Base-by-base conservation (phyloP, 2,113 vertebrate species). In the Ia io region DNA sequence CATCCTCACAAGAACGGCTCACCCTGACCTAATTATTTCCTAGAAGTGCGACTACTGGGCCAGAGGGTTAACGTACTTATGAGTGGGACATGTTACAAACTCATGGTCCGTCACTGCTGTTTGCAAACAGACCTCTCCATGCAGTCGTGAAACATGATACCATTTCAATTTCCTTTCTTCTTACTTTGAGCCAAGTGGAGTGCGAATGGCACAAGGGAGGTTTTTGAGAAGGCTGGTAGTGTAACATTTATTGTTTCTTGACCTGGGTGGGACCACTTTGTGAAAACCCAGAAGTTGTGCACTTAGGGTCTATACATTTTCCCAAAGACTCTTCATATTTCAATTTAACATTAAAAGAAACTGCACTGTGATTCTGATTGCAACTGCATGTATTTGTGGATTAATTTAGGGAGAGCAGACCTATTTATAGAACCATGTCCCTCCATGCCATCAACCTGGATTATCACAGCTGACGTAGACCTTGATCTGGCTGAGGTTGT, bases 401-500 rank as follows among this genome's bases (percentile, higher is more conserved):
- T 84, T 47, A 65, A 84, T 25, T 67, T 16, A 65, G 40, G 42
- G 30, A 35, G 42, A 47, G 59, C 59, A 84, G 82, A 84, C 20
- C 16, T 49, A 44, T 84, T 16, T 67, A 49, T 9, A 35, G 82
- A 10, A 7, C 20, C 32, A 44, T 14, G 20, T 67, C 8, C 47
- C 44, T 67, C 28, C 44, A 49, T 13, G 9, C 70, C 28, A 9
- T n/a, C 42, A 25, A 28, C 13, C 5, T 44, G 88, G 40, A 20
- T 51, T 5, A 37, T n/a, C 28, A 14, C 65, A 3, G 23, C 7
- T 9, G 28, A 5, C 9, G 0, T 1, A 10, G 40, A 83, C 67
- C n/a, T 22, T 32, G 63, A 56, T 28, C 11, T 20, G 67, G 40
- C 37, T 83, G 16, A 49, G 32, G 16, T 20, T 3, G 17, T 30